Percentiles rank a stretch among this genome's conserved stretches.
Evolutionary conservation across 2,113 vertebrate genomes (phyloP).

Genomic region (Brachirus orientalis): DNA sequence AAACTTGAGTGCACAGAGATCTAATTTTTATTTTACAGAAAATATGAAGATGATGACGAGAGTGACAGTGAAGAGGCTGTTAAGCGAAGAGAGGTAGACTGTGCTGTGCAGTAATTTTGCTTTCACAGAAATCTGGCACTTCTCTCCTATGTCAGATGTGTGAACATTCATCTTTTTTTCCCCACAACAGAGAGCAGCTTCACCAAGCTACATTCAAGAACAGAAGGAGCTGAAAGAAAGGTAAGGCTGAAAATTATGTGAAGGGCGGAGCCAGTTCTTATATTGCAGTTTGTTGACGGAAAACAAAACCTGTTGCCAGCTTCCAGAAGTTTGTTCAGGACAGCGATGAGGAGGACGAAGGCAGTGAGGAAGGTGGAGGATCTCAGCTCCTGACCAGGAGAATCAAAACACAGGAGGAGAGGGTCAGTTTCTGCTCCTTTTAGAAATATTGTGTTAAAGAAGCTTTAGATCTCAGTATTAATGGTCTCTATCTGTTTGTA

Average conservation of each 20-base stretch:
- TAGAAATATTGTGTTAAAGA: not conserved
- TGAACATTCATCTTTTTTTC: not conserved
- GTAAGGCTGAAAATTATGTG: conserved; percentile 60
- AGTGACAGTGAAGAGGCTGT: conserved; percentile 77
- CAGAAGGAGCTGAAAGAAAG: conserved; percentile 87
- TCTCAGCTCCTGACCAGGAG: conserved; percentile 81
- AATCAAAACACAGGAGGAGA: conserved; percentile 83
- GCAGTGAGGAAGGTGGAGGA: conserved; percentile 32
- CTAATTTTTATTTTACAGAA: conserved; percentile 72
- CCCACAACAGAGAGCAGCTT: conserved; percentile 73
- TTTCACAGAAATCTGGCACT: not conserved
- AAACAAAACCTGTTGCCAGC: conserved; percentile 62
- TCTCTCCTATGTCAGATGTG: accelerated
- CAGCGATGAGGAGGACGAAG: conserved; percentile 67
- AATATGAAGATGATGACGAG: conserved; percentile 89
- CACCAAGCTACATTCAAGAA: conserved; percentile 88
- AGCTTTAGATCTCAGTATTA: not conserved
- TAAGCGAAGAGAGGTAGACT: conserved; percentile 65
- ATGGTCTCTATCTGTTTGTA: conserved; percentile 42
- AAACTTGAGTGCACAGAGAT: too few relatives aligned
- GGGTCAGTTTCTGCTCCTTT: conserved; percentile 69
- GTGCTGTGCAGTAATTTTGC: too few relatives aligned
- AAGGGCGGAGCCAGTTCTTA: accelerated
- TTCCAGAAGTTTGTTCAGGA: conserved; percentile 87
- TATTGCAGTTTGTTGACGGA: not conserved